Evolutionary conservation across 1,140 invertebrate species (phyloP).

Genomic region (Trachymyrmex cornetzi): DNA sequence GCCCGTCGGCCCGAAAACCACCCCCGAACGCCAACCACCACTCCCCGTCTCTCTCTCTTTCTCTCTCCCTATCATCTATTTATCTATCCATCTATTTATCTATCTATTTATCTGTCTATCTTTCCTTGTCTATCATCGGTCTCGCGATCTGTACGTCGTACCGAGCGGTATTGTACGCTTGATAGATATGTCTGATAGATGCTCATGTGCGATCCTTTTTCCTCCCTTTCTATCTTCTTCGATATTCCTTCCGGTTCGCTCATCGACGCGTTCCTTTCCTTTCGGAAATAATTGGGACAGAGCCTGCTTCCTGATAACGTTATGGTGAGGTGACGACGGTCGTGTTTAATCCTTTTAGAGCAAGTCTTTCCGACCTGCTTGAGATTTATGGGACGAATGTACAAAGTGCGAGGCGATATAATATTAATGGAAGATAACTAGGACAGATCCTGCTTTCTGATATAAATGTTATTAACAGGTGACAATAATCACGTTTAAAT

Average conservation of each 20-base stretch:
- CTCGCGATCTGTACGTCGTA: slow-evolving; percentile 69
- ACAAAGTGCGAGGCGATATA: not conserved
- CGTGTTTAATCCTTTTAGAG: slow-evolving; percentile 9
- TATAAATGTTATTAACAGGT: not conserved
- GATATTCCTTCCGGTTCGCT: slow-evolving; percentile 53
- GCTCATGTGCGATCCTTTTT: slow-evolving; percentile 65
- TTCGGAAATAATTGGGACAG: slow-evolving; percentile 62
- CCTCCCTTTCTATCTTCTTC: not conserved
- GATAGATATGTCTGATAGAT: slow-evolving; percentile 41
- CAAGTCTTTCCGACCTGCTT: not conserved
- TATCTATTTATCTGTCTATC: slow-evolving; percentile 16
- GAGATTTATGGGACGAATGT: not conserved
- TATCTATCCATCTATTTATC: slow-evolving; percentile 37
- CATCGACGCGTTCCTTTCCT: slow-evolving; percentile 54
- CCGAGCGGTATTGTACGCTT: slow-evolving; percentile 61
- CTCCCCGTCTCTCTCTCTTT: slow-evolving; percentile 22
- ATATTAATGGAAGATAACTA: slow-evolving; percentile 3
- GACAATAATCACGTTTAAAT: not conserved
- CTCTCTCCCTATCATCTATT: slow-evolving; percentile 22
- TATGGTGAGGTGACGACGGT: slow-evolving; percentile 14
- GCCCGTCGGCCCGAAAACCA: slow-evolving; percentile 76
- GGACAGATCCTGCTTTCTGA: not conserved
- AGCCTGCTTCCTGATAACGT: slow-evolving; percentile 4
- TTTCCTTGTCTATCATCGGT: slow-evolving; percentile 52
- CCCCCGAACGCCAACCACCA: slow-evolving; percentile 69